A percentile compares a stretch with the other conserved stretches of the same genome.
These are phyloP conservation scores for Hypselothyrea guttata DNA, from an alignment of 2,888 invertebrate species.

Conservation along the genomic window DNA sequence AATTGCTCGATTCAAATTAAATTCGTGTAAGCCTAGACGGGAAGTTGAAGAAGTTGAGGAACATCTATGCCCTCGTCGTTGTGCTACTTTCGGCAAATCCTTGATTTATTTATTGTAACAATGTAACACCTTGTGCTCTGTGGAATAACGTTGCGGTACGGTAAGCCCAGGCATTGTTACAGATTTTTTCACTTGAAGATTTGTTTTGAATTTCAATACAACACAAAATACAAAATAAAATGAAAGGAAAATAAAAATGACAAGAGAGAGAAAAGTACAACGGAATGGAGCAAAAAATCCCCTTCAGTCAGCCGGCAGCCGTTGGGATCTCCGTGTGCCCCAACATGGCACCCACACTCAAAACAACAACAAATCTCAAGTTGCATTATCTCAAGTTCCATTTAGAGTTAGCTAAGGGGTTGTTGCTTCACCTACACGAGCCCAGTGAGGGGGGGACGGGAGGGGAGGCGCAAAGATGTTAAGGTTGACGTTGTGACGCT, in stretches of 20 bases:
- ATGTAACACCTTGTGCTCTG: slow-evolving; percentile 25
- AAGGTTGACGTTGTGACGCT: background rate
- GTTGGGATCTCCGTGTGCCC: slow-evolving; percentile 15
- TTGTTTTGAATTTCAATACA: slow-evolving; percentile 57
- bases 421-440: slow-evolving; percentile 21
- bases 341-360: slow-evolving; percentile 32
- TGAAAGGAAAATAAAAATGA: too few relatives aligned
- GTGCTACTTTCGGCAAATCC: too few relatives aligned
- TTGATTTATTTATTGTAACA: slow-evolving; percentile 1
- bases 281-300: too few relatives aligned
- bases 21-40: background rate
- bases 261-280: too few relatives aligned
- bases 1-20: background rate
- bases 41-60: too few relatives aligned
- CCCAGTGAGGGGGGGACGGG: background rate
- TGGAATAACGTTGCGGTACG: background rate
- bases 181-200: slow-evolving; percentile 47
- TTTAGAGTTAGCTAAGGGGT: slow-evolving; percentile 44
- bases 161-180: slow-evolving; percentile 19
- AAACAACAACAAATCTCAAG: slow-evolving; percentile 46
- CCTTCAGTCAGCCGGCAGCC: background rate
- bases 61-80: too few relatives aligned
- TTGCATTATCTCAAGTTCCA: slow-evolving; percentile 61
- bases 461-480: background rate
- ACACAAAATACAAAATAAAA: slow-evolving; percentile 4